phyloP scores from a whole-genome alignment of 2,113 vertebrate genomes.

The Cochlearius cochlearius region DNA sequence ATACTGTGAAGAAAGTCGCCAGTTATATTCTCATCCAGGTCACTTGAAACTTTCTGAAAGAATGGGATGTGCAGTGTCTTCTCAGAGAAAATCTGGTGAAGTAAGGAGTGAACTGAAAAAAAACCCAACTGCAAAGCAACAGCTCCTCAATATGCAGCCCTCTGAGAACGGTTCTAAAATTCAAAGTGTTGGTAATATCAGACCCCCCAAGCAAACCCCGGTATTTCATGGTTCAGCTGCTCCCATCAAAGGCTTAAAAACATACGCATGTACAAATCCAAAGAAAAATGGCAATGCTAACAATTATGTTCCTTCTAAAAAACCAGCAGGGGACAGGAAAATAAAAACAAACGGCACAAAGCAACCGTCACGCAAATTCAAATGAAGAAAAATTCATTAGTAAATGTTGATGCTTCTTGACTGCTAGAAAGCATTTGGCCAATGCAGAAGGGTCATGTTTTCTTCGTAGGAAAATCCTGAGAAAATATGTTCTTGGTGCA shows the following conservation, averaged over 20 bases:
- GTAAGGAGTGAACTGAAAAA: slow-evolving; percentile 40
- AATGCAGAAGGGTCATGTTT: not conserved
- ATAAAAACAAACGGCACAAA: slow-evolving; percentile 50
- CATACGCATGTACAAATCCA: not conserved
- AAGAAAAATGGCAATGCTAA: slow-evolving; percentile 62
- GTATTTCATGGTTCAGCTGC: not conserved
- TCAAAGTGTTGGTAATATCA: slow-evolving; percentile 58
- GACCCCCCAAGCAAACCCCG: not conserved
- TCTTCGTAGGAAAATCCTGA: not conserved
- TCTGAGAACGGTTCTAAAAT: not conserved
- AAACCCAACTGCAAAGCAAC: not conserved
- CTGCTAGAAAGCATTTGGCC: not conserved
- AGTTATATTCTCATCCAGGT: not conserved
- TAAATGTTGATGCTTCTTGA: not conserved
- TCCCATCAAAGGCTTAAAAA: slow-evolving; percentile 27
- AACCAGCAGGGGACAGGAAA: slow-evolving; percentile 38
- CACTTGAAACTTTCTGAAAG: not conserved
- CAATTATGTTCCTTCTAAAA: slow-evolving; percentile 14
- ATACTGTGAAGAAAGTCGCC: not conserved
- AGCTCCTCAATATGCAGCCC: not conserved
- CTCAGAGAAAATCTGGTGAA: slow-evolving; percentile 11
- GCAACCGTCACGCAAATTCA: not conserved
- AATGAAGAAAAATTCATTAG: not conserved
- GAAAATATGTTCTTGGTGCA: not conserved
- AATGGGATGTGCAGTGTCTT: not conserved